A percentile compares a stretch with the other conserved stretches of the same genome.
Evolutionary conservation across 2,113 vertebrate genomes (phyloP).

Genomic region (Rhinoderma darwinii): DNA sequence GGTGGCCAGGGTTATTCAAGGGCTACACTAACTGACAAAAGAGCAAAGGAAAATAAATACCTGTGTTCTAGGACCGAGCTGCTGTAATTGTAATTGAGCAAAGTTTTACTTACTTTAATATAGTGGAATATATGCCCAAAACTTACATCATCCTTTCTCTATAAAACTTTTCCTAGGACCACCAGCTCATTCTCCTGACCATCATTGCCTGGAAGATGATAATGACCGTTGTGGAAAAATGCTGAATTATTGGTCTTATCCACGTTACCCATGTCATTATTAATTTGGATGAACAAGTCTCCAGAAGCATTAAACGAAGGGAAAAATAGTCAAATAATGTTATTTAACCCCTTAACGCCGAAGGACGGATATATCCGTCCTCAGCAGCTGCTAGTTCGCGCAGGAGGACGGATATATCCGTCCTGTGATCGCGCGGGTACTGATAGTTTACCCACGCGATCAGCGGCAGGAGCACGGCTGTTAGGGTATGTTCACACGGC

Average conservation of each 20-base stretch:
- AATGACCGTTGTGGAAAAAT: neutral
- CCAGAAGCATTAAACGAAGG: neutral
- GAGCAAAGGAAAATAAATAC: neutral
- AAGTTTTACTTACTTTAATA: neutral
- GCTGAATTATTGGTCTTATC: neutral
- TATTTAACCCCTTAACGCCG: too few species aligned
- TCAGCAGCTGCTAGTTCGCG: too few species aligned
- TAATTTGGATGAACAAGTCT: neutral
- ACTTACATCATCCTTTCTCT: neutral
- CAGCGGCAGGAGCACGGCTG: too few species aligned
- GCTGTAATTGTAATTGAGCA: neutral
- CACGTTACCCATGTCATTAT: neutral
- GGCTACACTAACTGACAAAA: conserved; percentile 6
- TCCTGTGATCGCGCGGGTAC: too few species aligned
- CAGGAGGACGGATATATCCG: too few species aligned
- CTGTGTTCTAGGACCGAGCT: neutral
- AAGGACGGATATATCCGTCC: too few species aligned
- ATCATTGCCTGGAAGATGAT: neutral
- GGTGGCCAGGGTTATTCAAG: conserved; percentile 42
- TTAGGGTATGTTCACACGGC: too few species aligned
- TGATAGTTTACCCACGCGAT: too few species aligned
- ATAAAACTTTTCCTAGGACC: neutral
- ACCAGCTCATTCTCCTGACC: neutral
- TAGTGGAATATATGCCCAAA: neutral
- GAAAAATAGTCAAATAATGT: neutral